Percentiles rank a stretch among this genome's conserved stretches.
Conservation (phyloP, 2,797 vertebrate genomes). For the Linurgus olivaceus region DNA sequence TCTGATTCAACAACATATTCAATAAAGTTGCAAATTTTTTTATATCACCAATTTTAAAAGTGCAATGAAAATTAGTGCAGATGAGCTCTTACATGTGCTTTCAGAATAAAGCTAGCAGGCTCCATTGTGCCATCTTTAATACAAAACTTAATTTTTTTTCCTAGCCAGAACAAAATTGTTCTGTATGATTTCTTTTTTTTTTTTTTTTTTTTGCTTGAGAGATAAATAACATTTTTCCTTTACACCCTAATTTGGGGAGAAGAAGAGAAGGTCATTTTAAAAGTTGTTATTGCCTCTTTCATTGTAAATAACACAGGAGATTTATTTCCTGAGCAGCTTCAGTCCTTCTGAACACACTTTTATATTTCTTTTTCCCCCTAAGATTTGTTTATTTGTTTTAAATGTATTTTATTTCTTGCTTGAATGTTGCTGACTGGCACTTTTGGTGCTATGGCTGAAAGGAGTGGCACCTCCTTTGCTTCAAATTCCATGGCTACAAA, state of each 20-base stretch:
- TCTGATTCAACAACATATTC: background rate
- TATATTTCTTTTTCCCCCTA: rapidly evolving
- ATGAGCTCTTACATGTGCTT: background rate
- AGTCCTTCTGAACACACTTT: background rate
- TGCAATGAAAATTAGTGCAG: background rate
- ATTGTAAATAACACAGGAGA: background rate
- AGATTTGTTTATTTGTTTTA: background rate
- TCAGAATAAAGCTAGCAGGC: background rate
- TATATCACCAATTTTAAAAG: background rate
- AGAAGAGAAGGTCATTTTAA: rapidly evolving
- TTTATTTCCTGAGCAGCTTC: background rate
- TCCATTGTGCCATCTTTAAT: background rate
- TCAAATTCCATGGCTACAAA: background rate
- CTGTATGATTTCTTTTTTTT: background rate
- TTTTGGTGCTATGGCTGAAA: background rate
- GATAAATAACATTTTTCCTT: background rate
- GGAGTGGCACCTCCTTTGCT: background rate
- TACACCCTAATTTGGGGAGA: background rate
- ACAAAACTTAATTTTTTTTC: background rate
- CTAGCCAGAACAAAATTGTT: background rate
- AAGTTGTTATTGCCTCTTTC: background rate
- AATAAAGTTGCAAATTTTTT: background rate
- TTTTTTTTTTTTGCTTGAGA: background rate
- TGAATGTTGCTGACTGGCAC: background rate
- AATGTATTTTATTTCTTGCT: background rate